These are phyloP conservation scores for Siniperca chuatsi DNA, from an alignment of 2,113 vertebrate species.

Conservation along the genomic window DNA sequence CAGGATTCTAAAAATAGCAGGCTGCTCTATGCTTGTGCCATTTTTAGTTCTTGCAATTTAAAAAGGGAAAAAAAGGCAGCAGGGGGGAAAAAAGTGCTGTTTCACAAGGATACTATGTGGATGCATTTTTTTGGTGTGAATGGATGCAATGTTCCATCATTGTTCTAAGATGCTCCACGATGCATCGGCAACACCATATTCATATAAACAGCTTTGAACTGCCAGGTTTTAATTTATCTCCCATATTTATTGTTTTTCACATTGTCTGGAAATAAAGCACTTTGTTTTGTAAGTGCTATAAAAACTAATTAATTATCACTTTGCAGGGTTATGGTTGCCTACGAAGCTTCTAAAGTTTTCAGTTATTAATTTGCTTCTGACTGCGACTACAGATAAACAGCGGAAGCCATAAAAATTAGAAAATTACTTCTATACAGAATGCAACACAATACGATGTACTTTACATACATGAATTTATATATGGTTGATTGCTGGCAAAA, in stretches of 20 bases:
- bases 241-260: neutral
- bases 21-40: constrained; percentile 68
- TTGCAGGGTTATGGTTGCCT: neutral
- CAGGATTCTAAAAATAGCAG: constrained; percentile 83
- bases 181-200: neutral
- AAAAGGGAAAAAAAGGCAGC: constrained; percentile 29
- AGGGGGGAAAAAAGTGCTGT: neutral
- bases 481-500: neutral
- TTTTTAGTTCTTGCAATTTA: constrained; percentile 73
- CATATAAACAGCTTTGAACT: neutral
- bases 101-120: constrained; percentile 49
- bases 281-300: constrained; percentile 1
- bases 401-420: neutral
- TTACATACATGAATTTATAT: neutral
- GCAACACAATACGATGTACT: neutral
- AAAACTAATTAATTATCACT: neutral
- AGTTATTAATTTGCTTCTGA: neutral
- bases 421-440: neutral
- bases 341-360: neutral
- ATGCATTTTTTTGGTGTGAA: constrained; percentile 41
- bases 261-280: neutral
- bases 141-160: constrained; percentile 46
- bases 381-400: neutral
- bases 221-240: neutral
- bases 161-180: neutral